phyloP scores from a whole-genome alignment of 2,797 vertebrate species.

The Choloepus didactylus region DNA sequence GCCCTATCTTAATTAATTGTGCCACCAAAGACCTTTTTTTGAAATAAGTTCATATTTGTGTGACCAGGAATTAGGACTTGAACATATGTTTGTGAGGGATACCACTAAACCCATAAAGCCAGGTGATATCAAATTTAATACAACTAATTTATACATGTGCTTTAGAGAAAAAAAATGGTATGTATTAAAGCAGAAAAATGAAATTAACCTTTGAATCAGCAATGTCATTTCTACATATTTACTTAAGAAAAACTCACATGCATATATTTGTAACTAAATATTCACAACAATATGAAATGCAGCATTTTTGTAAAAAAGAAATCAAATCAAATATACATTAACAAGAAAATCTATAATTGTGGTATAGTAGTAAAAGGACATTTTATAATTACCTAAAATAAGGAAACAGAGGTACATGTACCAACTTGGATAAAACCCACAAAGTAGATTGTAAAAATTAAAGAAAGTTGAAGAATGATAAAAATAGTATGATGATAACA shows the following conservation, averaged over 20 bases:
- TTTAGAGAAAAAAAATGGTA: neutral
- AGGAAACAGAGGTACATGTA: neutral
- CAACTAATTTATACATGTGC: neutral
- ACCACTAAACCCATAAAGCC: neutral
- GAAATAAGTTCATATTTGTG: no score
- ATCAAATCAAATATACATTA: neutral
- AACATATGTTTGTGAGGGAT: no score
- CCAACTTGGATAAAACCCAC: neutral
- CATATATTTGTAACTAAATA: neutral
- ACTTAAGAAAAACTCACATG: neutral
- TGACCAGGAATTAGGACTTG: no score
- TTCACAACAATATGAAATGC: neutral
- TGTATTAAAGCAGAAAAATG: neutral
- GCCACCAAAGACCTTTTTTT: no score
- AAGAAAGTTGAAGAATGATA: neutral
- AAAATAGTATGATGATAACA: neutral
- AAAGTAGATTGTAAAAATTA: neutral
- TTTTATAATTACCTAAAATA: neutral
- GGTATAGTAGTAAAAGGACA: neutral
- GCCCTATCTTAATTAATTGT: no score
- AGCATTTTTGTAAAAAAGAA: neutral
- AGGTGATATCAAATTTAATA: neutral
- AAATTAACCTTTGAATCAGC: neutral
- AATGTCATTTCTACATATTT: neutral
- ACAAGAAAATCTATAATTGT: neutral